Base-by-base conservation (phyloP, 2,888 invertebrate species). In the Chromoteleia sp. region DNA sequence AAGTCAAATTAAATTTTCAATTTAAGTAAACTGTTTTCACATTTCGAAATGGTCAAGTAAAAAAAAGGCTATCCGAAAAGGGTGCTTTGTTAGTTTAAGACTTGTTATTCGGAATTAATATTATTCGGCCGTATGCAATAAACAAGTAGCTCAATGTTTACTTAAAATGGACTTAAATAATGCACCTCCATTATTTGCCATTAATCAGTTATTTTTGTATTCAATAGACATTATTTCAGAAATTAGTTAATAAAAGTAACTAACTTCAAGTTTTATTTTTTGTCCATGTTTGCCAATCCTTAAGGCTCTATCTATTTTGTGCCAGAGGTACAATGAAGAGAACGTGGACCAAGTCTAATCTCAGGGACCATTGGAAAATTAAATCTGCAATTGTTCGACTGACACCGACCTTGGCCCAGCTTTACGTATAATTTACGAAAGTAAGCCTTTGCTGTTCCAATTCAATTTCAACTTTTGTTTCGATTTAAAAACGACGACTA, bases 401-500 rank as follows among this genome's bases (percentile, higher is more conserved):
- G 15, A 61, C 21, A 45, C 29, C 29, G 52, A 30, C 52, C 30
- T 14, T 30, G 52, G 15, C 8, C 14, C 14, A 14, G 19, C 29
- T 52, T 30, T 52, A 5, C 15, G 30, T 30, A 30, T 30, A 29
- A 52, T 30, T 52, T 30, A 30, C 52, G 15, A 52, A 30, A 30
- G 52, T 52, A 52, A 52, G 30, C 52, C 30, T 19, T 8, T 2
- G 15, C 7, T 29, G 43, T 29, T 12, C 33, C 17, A 45, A 61
- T 61, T 41, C 4, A 41, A 43, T 41, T 25, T 25, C 43, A 41
- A 43, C 59, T 59, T 59, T 59, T 25, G 41, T 59, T 59, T 59
- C 21, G 15, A 29, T 59, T 59, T 29, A 29, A 15, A 21, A 45
- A 45, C 12, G 12, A 1, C 45, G 19, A 45, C n/a, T 0, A 8